Evolutionary conservation across 2,797 vertebrate genomes (phyloP).

Genomic region (Acanthopagrus latus): DNA sequence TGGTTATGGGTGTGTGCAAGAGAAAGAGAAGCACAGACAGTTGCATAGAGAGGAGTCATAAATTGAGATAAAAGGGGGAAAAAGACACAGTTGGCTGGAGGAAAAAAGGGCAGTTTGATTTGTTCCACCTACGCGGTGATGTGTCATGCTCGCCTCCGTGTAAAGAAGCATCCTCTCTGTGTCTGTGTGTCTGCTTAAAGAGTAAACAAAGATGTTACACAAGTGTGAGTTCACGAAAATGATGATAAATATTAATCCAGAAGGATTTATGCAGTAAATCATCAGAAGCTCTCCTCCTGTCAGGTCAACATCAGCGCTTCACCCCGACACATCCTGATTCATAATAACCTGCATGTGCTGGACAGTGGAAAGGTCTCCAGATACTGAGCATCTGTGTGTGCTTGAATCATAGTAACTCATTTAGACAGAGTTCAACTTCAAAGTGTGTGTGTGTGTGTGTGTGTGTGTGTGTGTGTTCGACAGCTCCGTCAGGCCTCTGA

Average conservation of each 20-base stretch:
- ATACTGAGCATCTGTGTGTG: slow-evolving; percentile 67
- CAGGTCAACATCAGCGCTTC: not conserved
- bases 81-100: not conserved
- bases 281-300: not conserved
- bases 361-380: slow-evolving; percentile 36
- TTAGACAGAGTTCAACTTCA: slow-evolving; percentile 53
- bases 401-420: slow-evolving; percentile 53
- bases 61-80: not conserved
- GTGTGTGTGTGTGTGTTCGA: slow-evolving; percentile 40
- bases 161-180: not conserved
- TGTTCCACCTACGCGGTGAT: slow-evolving; percentile 5
- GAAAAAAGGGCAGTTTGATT: slow-evolving; percentile 2
- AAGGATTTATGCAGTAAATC: slow-evolving; percentile 8
- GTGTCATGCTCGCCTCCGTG: not conserved
- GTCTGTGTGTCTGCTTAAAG: not conserved
- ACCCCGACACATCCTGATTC: not conserved
- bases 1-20: not conserved
- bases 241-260: not conserved
- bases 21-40: not conserved
- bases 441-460: slow-evolving; percentile 45
- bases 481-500: slow-evolving; percentile 49
- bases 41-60: not conserved
- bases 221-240: slow-evolving; percentile 5
- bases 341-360: not conserved
- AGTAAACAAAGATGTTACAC: slow-evolving; percentile 6